Evolutionary conservation across 2,113 vertebrate genomes (phyloP).

Genomic region (Notarius quadriscutis): DNA sequence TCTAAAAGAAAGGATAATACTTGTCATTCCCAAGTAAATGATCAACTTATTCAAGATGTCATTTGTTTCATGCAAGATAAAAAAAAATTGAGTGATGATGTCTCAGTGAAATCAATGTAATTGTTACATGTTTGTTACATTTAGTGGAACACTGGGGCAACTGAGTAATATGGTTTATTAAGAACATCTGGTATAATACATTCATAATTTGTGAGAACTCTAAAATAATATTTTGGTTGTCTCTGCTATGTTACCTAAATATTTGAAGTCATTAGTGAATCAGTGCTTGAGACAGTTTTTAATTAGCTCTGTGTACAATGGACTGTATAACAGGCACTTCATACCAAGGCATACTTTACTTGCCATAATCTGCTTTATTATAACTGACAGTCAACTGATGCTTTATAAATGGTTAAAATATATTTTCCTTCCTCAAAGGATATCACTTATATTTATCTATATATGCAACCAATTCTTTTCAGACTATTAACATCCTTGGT

Average conservation of each 20-base stretch:
- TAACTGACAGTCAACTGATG: conserved; percentile 18
- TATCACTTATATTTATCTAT: conserved; percentile 36
- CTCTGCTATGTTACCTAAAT: neutral
- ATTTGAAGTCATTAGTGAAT: neutral
- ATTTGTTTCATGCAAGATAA: neutral
- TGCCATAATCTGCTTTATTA: conserved; percentile 32
- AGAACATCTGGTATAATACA: neutral
- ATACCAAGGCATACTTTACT: conserved; percentile 6
- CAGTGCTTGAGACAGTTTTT: conserved; percentile 1
- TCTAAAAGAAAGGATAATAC: neutral
- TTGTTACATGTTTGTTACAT: neutral
- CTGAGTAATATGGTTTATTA: neutral
- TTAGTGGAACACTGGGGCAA: neutral
- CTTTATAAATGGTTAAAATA: conserved; percentile 36
- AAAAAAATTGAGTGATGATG: neutral
- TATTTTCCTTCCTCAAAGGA: conserved; percentile 33
- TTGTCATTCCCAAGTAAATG: neutral
- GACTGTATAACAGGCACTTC: conserved; percentile 7
- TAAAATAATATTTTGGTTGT: neutral
- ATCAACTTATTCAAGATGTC: neutral
- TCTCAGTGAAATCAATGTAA: conserved; percentile 1
- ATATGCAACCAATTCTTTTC: conserved; percentile 39
- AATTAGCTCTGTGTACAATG: conserved; percentile 14
- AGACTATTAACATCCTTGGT: conserved; percentile 48
- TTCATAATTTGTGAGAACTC: conserved; percentile 5